These are phyloP conservation scores for Agrotis exclamationis DNA, from an alignment of 2,888 invertebrate species.

Conservation along the genomic window DNA sequence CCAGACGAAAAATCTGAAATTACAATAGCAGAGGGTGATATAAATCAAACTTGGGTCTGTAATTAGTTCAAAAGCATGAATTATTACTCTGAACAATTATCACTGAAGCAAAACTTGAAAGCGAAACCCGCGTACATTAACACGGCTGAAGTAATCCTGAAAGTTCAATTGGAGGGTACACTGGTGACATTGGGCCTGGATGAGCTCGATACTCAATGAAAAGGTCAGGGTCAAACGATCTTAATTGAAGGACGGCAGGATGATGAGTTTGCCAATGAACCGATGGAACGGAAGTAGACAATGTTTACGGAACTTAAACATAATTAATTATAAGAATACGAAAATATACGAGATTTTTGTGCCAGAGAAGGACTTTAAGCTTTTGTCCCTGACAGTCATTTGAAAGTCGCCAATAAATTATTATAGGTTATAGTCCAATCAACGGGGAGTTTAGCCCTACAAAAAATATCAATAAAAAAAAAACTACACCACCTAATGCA, in stretches of 20 bases:
- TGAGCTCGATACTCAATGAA: slow-evolving; percentile 48
- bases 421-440: too few relatives aligned
- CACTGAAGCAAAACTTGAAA: slow-evolving; percentile 44
- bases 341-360: background rate
- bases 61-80: slow-evolving; percentile 36
- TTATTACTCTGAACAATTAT: slow-evolving; percentile 39
- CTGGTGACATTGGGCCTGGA: slow-evolving; percentile 49
- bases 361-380: too few relatives aligned
- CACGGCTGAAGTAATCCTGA: slow-evolving; percentile 50
- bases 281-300: slow-evolving; percentile 17
- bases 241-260: slow-evolving; percentile 39
- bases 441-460: too few relatives aligned
- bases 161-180: slow-evolving; percentile 50
- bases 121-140: slow-evolving; percentile 39
- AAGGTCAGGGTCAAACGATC: slow-evolving; percentile 60
- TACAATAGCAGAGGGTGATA: background rate
- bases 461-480: too few relatives aligned
- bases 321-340: background rate
- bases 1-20: background rate
- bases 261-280: slow-evolving; percentile 20
- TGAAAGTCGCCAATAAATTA: too few relatives aligned
- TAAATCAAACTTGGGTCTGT: slow-evolving; percentile 11
- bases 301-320: slow-evolving; percentile 12
- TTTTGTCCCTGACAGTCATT: too few relatives aligned
- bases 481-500: too few relatives aligned